Conservation (phyloP, 2,113 vertebrate species). For the Psittacus erithacus region DNA sequence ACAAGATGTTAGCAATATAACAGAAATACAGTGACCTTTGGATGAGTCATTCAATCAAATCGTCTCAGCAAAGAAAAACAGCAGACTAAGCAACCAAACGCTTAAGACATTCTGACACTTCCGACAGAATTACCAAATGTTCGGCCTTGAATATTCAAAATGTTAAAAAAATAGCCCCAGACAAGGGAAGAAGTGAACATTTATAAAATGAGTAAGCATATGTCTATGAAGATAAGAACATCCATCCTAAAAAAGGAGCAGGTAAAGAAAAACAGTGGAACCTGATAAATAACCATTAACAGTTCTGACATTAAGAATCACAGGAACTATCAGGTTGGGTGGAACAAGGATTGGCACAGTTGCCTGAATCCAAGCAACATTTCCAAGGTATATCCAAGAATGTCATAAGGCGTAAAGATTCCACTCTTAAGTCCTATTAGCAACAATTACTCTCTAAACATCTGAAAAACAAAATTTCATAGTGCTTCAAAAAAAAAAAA, state of each 20-base stretch:
- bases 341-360: neutral
- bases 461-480: neutral
- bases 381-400: neutral
- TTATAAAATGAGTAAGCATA: constrained; percentile 11
- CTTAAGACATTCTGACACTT: constrained; percentile 52
- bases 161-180: constrained; percentile 35
- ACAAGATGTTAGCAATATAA: constrained; percentile 13
- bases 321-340: neutral
- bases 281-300: neutral
- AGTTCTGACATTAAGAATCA: neutral
- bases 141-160: constrained; percentile 43
- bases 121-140: constrained; percentile 42
- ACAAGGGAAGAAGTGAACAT: constrained; percentile 20
- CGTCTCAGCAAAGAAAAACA: constrained; percentile 15
- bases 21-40: constrained; percentile 30
- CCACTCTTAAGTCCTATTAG: neutral
- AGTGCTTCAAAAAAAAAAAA: neutral
- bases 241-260: neutral
- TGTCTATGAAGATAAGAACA: constrained; percentile 23
- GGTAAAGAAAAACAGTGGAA: neutral
- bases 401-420: accelerated
- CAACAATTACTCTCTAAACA: neutral
- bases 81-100: constrained; percentile 46
- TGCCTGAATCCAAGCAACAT: neutral
- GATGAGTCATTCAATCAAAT: constrained; percentile 60